Conservation (phyloP, 2,113 vertebrate species). For the Crotalus viridis region DNA sequence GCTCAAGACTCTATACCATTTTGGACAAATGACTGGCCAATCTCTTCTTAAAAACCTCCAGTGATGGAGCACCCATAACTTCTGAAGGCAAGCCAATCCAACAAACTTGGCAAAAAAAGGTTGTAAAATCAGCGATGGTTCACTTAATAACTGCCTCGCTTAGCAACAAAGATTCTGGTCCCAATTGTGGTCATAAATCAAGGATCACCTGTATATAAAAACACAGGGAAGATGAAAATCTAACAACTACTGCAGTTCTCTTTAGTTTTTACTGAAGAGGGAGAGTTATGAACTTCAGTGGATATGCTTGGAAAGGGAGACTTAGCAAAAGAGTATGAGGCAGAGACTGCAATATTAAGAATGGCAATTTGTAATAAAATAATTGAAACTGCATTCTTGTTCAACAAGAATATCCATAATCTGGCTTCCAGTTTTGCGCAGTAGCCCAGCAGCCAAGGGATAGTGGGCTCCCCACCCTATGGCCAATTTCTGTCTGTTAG, state of each 20-base stretch:
- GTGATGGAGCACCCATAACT: not conserved
- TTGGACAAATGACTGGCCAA: not conserved
- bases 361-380: constrained; percentile 45
- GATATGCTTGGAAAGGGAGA: not conserved
- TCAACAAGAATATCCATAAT: constrained; percentile 29
- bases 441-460: too few relatives aligned
- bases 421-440: too few relatives aligned
- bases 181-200: not conserved
- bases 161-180: not conserved
- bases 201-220: not conserved
- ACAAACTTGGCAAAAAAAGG: not conserved
- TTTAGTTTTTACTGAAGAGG: too few relatives aligned
- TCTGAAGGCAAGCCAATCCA: not conserved
- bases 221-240: not conserved
- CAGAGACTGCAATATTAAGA: constrained; percentile 11
- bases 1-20: not conserved
- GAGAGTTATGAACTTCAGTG: not conserved
- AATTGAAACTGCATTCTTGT: constrained; percentile 22
- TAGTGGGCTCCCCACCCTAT: too few relatives aligned
- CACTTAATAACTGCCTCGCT: not conserved
- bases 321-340: not conserved
- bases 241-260: too few relatives aligned
- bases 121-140: not conserved
- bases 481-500: too few relatives aligned
- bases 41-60: not conserved